Evolutionary conservation across 2,113 vertebrate genomes (phyloP), one percentile per base, ranked within the genome.

Genomic region (Serilophus lunatus): DNA sequence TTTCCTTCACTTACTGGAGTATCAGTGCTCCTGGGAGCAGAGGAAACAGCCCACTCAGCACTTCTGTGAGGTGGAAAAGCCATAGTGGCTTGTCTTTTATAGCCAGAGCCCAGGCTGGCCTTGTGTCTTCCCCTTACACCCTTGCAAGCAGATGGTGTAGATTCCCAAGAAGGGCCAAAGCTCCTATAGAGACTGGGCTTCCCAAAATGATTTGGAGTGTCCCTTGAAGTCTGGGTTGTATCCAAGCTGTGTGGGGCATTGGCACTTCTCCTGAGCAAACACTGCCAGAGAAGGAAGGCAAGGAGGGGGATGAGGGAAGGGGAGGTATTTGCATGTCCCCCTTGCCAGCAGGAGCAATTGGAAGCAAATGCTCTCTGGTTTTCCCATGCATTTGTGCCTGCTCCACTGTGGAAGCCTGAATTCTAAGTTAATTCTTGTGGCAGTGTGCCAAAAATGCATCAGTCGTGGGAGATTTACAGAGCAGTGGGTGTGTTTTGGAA

Each of bases 341-440:
- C 47, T 71, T 80, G 92, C 85, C 94, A 93, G 71, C 72, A 38
- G 40, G n/a, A 90, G 82, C 72, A 68, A 90, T 66, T 83, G 82
- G 76, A 92, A 94, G 72, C 89, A 87, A 95, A 84, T 87, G 77
- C 82, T 83, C 42, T n/a, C 77, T 84, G 92, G 23, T 86, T 42
- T 86, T 86, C 77, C 18, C 31, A 17, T 56, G 50, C 29, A 13
- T 91, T 69, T 61, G 51, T 65, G 82, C 47, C 29, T 65, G 26
- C 57, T 47, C 42, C 29, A 8, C 56, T 90, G 44, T 33, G 71
- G 35, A 83, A 57, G 78, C 40, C 82, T 45, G 49, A 40, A 80
- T 60, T 69, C 33, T 7, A 36, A 83, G 50, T 61, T 70, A 28
- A 40, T 60, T 60, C 68, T 66, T 64, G 25, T 40, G 12, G 33